phyloP scores from a whole-genome alignment of 2,888 invertebrate genomes.

The Gymnoscelis rufifasciata region DNA sequence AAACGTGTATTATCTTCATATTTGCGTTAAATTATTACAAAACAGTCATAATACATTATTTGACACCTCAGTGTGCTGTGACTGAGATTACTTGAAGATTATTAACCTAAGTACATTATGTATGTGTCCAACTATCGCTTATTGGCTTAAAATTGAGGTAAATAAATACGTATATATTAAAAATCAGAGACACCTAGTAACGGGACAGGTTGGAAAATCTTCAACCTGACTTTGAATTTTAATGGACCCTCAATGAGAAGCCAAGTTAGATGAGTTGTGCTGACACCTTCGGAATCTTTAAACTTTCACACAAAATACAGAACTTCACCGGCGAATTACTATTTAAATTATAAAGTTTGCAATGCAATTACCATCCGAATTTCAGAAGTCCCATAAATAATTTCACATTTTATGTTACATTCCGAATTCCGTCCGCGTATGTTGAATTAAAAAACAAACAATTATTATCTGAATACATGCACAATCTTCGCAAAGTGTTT shows the following conservation, averaged over 20 bases:
- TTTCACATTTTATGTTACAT: constrained; percentile 38
- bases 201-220: constrained; percentile 1
- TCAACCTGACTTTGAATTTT: constrained; percentile 17
- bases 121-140: too few relatives aligned
- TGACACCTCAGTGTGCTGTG: too few relatives aligned
- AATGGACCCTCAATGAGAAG: constrained; percentile 22
- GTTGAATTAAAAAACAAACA: constrained; percentile 51
- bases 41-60: too few relatives aligned
- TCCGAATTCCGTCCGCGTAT: constrained; percentile 50
- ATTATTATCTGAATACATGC: constrained; percentile 66
- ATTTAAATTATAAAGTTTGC: constrained; percentile 18
- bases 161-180: neutral
- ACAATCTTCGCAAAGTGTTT: constrained; percentile 59
- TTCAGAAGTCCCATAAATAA: constrained; percentile 26
- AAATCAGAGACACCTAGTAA: neutral
- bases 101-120: too few relatives aligned
- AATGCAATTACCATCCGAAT: constrained; percentile 12
- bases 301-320: constrained; percentile 15
- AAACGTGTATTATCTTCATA: too few relatives aligned
- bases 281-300: constrained; percentile 20
- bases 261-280: constrained; percentile 22
- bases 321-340: constrained; percentile 18
- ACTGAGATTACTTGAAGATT: too few relatives aligned
- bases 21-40: too few relatives aligned
- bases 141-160: too few relatives aligned